These are phyloP conservation scores for Julus scanicus DNA, from an alignment of 2,888 invertebrate genomes.

Conservation along the genomic window DNA sequence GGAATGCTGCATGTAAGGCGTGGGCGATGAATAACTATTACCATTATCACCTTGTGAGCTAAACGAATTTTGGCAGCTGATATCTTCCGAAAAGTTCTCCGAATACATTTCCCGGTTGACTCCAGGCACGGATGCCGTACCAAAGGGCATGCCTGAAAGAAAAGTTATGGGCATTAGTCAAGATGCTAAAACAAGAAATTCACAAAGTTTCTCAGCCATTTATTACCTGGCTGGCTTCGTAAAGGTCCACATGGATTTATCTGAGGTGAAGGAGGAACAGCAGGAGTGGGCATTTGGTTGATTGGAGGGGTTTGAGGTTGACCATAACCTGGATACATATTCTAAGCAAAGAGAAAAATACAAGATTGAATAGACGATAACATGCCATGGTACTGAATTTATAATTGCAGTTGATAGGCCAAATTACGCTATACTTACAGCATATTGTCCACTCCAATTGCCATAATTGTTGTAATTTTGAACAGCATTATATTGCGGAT, in stretches of 20 bases:
- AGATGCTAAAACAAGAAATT: too few relatives aligned
- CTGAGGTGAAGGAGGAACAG: slow-evolving; percentile 25
- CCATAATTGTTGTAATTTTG: not conserved
- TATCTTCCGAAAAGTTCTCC: not conserved
- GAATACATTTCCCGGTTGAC: not conserved
- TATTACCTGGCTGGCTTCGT: not conserved
- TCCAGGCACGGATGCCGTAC: not conserved
- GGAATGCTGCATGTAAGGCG: slow-evolving; percentile 37
- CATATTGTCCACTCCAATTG: not conserved
- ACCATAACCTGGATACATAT: slow-evolving; percentile 44
- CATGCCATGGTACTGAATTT: too few relatives aligned
- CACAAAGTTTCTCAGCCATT: not conserved
- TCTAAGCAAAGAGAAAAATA: not conserved
- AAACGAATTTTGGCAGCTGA: not conserved
- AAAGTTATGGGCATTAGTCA: not conserved
- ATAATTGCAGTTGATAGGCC: too few relatives aligned
- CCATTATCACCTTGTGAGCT: not conserved
- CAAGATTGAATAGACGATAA: too few relatives aligned
- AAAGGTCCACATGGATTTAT: not conserved
- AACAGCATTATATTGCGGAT: not conserved
- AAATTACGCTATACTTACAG: slow-evolving; percentile 17
- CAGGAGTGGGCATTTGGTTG: not conserved
- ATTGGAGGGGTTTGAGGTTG: not conserved
- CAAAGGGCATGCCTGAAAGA: not conserved
- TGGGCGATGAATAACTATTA: not conserved